Evolutionary conservation across 2,888 invertebrate genomes (phyloP).

Genomic region (Ochlodes sylvanus): DNA sequence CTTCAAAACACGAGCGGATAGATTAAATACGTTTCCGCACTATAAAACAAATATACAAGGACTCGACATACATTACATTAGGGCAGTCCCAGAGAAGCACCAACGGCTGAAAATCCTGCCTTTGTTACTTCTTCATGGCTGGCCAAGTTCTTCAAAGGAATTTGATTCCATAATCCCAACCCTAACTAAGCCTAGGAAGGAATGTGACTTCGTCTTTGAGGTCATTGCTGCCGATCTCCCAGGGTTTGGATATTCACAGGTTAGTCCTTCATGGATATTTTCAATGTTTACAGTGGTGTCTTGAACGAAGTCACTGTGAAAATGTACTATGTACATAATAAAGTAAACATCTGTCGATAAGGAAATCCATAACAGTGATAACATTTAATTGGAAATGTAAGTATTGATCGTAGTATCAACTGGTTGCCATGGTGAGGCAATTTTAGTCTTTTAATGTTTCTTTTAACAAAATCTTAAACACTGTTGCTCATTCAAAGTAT

Average conservation of each 20-base stretch:
- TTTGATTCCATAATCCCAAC: conserved; percentile 90
- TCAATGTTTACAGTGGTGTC: not conserved
- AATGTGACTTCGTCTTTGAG: conserved; percentile 88
- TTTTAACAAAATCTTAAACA: too few species aligned
- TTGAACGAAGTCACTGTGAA: not conserved
- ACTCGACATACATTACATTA: conserved; percentile 90
- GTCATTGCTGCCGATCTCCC: conserved; percentile 88
- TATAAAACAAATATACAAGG: conserved; percentile 91
- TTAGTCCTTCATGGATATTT: conserved; percentile 44
- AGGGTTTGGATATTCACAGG: conserved; percentile 89
- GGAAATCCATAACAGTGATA: not conserved
- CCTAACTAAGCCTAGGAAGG: conserved; percentile 82
- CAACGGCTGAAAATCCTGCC: conserved; percentile 78
- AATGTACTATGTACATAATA: not conserved
- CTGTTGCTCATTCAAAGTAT: too few species aligned
- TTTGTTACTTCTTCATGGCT: conserved; percentile 91
- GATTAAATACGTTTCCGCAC: conserved; percentile 90
- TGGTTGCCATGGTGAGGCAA: too few species aligned
- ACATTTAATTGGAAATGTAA: not conserved
- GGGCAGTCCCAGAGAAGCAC: conserved; percentile 82
- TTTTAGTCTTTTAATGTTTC: too few species aligned
- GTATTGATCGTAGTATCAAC: not conserved
- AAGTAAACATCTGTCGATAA: not conserved
- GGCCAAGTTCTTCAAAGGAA: conserved; percentile 95
- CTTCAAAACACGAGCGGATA: conserved; percentile 84